Percentiles rank a stretch among this genome's conserved stretches.
Evolutionary conservation across 1,140 invertebrate genomes (phyloP).

Genomic region (Drosophila mojavensis): DNA sequence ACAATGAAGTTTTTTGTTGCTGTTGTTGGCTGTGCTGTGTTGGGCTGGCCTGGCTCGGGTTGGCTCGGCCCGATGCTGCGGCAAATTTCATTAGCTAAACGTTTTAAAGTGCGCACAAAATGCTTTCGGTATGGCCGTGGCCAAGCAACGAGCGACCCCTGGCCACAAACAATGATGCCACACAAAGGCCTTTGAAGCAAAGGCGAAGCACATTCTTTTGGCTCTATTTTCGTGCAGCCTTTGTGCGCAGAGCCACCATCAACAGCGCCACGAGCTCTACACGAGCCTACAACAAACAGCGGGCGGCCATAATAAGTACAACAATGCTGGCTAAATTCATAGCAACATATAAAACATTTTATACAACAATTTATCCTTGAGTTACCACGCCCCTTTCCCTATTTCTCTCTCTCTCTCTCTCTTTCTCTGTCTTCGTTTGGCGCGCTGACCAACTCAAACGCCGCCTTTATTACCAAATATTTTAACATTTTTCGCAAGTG

Average conservation of each 20-base stretch:
- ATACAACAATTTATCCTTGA: conserved; percentile 68
- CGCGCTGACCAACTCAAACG: conserved; percentile 33
- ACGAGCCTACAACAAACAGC: conserved; percentile 13
- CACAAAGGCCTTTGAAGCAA: conserved; percentile 75
- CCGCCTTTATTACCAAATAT: conserved; percentile 79
- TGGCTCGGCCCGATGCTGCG: conserved; percentile 45
- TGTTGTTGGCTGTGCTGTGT: conserved; percentile 31
- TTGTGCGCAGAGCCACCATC: conserved; percentile 26
- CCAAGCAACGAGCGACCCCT: conserved; percentile 30
- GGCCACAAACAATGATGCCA: conserved; percentile 46
- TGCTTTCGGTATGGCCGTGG: conserved; percentile 42
- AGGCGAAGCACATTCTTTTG: conserved; percentile 77
- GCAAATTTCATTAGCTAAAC: conserved; percentile 78
- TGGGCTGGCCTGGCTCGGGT: conserved; percentile 23
- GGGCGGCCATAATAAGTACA: conserved; percentile 42
- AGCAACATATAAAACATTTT: conserved; percentile 81
- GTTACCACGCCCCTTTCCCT: conserved; percentile 20
- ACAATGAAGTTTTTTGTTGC: conserved; percentile 68
- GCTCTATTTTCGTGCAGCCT: conserved; percentile 72
- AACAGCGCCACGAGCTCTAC: background rate
- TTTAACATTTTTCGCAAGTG: conserved; percentile 81
- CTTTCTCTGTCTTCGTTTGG: background rate
- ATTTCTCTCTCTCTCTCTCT: background rate
- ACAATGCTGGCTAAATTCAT: conserved; percentile 73
- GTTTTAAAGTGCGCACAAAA: conserved; percentile 78